These are phyloP conservation scores for Tenodera sinensis DNA, from an alignment of 2,888 invertebrate genomes.

Conservation along the genomic window DNA sequence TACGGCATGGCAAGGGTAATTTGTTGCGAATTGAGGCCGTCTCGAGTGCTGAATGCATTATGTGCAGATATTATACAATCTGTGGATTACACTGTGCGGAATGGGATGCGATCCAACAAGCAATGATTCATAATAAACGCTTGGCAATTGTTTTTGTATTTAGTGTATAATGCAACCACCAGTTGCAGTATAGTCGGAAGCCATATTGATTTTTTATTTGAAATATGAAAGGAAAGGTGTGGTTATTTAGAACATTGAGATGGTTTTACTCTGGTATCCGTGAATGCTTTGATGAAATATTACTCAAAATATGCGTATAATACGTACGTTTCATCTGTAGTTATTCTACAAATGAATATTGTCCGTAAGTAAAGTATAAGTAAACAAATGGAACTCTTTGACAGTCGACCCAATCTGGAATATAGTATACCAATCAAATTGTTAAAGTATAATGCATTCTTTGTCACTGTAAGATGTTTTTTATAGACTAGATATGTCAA, in stretches of 20 bases:
- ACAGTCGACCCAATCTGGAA: background rate
- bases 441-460: no score
- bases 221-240: conserved; percentile 37
- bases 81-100: no score
- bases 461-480: no score
- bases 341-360: conserved; percentile 14
- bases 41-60: no score
- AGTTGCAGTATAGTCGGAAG: conserved; percentile 31
- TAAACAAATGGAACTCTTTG: background rate
- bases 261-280: background rate
- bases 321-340: background rate
- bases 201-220: conserved; percentile 37
- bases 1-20: no score
- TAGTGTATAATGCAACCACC: conserved; percentile 17
- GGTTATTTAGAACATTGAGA: conserved; percentile 32
- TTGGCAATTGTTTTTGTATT: background rate
- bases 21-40: no score
- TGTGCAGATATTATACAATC: no score
- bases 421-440: background rate
- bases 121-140: background rate
- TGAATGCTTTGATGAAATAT: background rate
- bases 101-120: no score
- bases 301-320: conserved; percentile 8
- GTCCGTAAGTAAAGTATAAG: background rate
- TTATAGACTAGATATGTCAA: no score